Evolutionary conservation across 2,113 vertebrate genomes (phyloP).

Genomic region (Pseudolaguvia tuberculata): DNA sequence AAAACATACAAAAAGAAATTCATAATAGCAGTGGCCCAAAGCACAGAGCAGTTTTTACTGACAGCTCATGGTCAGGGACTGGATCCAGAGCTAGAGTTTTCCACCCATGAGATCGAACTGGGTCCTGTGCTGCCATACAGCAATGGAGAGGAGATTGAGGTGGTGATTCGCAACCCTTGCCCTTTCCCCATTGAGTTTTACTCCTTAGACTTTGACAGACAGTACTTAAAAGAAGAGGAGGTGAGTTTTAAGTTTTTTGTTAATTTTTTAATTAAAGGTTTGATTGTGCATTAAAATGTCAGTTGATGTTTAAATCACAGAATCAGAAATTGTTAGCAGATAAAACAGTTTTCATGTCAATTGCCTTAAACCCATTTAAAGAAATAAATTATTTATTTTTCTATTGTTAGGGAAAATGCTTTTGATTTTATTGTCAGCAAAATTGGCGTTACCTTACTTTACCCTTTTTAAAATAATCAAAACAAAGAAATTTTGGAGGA

Average conservation of each 20-base stretch:
- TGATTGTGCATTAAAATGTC: background rate
- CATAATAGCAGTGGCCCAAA: constrained; percentile 67
- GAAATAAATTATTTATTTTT: no score
- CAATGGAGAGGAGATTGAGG: constrained; percentile 59
- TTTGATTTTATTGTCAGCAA: no score
- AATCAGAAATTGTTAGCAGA: background rate
- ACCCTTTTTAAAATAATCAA: no score
- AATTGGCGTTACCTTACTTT: no score
- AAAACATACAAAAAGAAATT: constrained; percentile 70
- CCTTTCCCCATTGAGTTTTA: constrained; percentile 86
- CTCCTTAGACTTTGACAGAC: constrained; percentile 81
- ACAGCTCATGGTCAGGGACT: constrained; percentile 69
- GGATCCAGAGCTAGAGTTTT: constrained; percentile 77
- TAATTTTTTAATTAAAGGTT: background rate
- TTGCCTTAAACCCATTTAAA: background rate
- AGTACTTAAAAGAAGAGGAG: constrained; percentile 81
- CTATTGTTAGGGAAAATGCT: no score
- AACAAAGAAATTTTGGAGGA: no score
- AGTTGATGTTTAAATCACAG: background rate
- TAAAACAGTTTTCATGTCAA: background rate
- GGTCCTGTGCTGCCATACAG: constrained; percentile 71
- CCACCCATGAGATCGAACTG: constrained; percentile 64
- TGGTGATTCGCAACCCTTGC: constrained; percentile 79
- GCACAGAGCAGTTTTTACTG: constrained; percentile 64
- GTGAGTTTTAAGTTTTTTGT: constrained; percentile 61